phyloP scores from a whole-genome alignment of 1,140 invertebrate genomes.

The Melanaphis sacchari region DNA sequence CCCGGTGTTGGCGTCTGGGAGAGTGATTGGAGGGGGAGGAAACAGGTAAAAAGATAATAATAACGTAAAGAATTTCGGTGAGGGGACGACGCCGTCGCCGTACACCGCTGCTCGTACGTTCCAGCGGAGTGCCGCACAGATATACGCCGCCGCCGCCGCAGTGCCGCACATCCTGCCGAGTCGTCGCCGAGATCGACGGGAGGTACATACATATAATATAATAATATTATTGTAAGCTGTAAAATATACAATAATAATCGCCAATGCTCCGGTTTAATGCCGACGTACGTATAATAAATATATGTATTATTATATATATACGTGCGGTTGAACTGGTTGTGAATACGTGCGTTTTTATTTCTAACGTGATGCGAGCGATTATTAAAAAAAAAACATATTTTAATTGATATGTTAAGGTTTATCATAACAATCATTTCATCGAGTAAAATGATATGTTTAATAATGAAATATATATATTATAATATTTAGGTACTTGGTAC shows the following conservation, averaged over 20 bases:
- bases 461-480: neutral
- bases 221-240: neutral
- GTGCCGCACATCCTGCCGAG: neutral
- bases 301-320: neutral
- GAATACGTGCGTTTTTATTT: neutral
- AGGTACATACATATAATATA: neutral
- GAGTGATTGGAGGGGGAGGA: neutral
- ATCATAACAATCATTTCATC: neutral
- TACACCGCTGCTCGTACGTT: neutral
- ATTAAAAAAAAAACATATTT: neutral
- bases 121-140: neutral
- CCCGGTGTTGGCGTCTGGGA: neutral
- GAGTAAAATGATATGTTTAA: neutral
- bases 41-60: slow-evolving; percentile 40
- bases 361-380: neutral
- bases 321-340: neutral
- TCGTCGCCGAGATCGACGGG: neutral
- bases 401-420: neutral
- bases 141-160: neutral
- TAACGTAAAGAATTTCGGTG: slow-evolving; percentile 36
- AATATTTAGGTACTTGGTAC: no score
- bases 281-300: neutral
- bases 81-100: neutral
- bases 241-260: slow-evolving; percentile 7
- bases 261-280: neutral